Conservation (phyloP, 2,888 invertebrate species). For the Ornithoptera alexandrae region DNA sequence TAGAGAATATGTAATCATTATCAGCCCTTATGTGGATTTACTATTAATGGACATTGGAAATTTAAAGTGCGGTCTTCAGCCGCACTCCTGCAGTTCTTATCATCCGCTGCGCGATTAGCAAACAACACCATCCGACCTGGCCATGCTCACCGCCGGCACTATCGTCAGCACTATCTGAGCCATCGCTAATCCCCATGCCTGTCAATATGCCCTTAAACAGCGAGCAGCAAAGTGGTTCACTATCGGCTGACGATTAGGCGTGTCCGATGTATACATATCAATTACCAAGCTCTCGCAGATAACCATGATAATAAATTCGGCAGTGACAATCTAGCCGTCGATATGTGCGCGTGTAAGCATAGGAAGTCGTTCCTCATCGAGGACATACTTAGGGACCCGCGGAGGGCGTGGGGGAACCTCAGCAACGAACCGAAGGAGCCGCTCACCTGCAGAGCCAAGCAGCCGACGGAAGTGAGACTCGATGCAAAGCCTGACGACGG, state of each 20-base stretch:
- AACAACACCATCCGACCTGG: constrained; percentile 9
- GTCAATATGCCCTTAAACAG: constrained; percentile 40
- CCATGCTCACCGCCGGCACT: constrained; percentile 1
- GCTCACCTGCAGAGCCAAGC: constrained; percentile 41
- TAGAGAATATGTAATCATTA: too few relatives aligned
- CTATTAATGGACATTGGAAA: too few relatives aligned
- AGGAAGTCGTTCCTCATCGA: constrained; percentile 70
- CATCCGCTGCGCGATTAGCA: too few relatives aligned
- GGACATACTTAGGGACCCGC: constrained; percentile 62
- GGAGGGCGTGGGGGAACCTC: constrained; percentile 52
- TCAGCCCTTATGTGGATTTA: too few relatives aligned
- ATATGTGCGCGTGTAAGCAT: constrained; percentile 72
- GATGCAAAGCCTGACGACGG: too few relatives aligned
- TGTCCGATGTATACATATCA: constrained; percentile 77
- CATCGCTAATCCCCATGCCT: constrained; percentile 37
- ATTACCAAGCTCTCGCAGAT: constrained; percentile 63
- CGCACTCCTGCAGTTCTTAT: too few relatives aligned
- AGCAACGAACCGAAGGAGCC: constrained; percentile 55
- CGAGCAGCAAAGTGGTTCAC: constrained; percentile 29
- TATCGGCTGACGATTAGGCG: constrained; percentile 52
- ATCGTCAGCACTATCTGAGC: constrained; percentile 14
- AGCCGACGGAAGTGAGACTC: too few relatives aligned
- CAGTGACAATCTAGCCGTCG: constrained; percentile 57
- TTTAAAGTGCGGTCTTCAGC: too few relatives aligned
- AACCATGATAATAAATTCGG: constrained; percentile 66